These are phyloP conservation scores for Podarcis cretensis DNA, from an alignment of 2,113 vertebrate genomes.

Conservation along the genomic window DNA sequence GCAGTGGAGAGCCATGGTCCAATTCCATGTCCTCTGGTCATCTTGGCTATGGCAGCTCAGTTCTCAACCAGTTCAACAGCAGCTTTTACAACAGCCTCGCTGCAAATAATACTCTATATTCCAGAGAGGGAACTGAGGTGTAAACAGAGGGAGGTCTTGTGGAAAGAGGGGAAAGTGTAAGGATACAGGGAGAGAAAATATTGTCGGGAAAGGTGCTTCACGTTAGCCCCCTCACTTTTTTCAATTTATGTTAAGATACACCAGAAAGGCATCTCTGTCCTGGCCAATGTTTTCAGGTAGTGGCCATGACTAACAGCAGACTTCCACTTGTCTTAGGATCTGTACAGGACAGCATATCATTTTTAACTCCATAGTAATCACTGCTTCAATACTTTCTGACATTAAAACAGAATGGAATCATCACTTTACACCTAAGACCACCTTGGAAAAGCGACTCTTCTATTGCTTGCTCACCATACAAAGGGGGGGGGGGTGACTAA, in stretches of 20 bases:
- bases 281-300: background rate
- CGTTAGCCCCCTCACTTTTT: background rate
- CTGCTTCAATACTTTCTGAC: background rate
- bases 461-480: background rate
- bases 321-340: background rate
- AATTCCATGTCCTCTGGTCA: conserved; percentile 77
- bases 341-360: background rate
- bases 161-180: background rate
- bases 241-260: background rate
- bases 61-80: conserved; percentile 88
- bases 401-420: conserved; percentile 1
- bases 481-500: background rate
- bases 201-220: conserved; percentile 26
- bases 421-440: background rate
- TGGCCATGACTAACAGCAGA: background rate
- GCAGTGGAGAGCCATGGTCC: conserved; percentile 79
- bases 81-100: conserved; percentile 88
- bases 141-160: conserved; percentile 61
- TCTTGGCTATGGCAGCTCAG: conserved; percentile 84
- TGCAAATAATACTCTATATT: conserved; percentile 82
- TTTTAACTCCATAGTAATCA: conserved; percentile 1
- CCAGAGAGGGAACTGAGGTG: conserved; percentile 93
- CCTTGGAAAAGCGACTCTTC: background rate
- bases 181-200: conserved; percentile 2
- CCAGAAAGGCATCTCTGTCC: background rate